Conservation (phyloP, 2,113 vertebrate genomes). For the Pelecanoides urinatrix region DNA sequence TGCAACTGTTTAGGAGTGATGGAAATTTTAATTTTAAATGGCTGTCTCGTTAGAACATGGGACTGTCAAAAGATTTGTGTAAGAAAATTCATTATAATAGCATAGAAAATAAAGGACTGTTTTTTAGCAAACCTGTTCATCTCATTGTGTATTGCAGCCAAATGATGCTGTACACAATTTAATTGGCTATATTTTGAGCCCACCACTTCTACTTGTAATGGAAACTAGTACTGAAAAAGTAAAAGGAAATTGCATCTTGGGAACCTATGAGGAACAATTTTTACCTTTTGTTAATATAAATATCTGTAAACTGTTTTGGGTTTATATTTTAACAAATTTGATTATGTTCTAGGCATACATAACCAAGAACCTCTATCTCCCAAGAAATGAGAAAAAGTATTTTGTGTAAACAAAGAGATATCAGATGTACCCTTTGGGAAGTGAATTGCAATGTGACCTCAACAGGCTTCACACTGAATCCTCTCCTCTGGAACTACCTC, state of each 20-base stretch:
- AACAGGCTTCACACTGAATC: neutral
- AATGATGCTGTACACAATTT: neutral
- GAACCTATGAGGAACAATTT: neutral
- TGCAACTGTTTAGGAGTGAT: neutral
- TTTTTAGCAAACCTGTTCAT: neutral
- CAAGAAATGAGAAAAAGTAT: neutral
- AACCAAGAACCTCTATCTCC: neutral
- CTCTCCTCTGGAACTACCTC: neutral
- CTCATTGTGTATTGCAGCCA: neutral
- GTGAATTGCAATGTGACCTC: neutral
- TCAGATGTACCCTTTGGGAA: neutral
- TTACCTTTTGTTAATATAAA: neutral
- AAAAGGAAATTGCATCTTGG: neutral
- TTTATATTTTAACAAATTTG: neutral
- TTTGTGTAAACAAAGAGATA: neutral
- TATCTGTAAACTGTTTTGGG: neutral
- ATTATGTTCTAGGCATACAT: neutral
- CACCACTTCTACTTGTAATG: neutral
- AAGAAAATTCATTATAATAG: conserved; percentile 15
- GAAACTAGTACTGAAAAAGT: neutral
- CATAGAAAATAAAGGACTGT: neutral
- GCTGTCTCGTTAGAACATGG: neutral
- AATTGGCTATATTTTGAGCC: neutral
- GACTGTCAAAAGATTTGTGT: neutral
- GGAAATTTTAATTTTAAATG: conserved; percentile 46